Base-by-base conservation (phyloP, 92 coral and sea anemone genomes). In the Hydrozoanthus gracilis region DNA sequence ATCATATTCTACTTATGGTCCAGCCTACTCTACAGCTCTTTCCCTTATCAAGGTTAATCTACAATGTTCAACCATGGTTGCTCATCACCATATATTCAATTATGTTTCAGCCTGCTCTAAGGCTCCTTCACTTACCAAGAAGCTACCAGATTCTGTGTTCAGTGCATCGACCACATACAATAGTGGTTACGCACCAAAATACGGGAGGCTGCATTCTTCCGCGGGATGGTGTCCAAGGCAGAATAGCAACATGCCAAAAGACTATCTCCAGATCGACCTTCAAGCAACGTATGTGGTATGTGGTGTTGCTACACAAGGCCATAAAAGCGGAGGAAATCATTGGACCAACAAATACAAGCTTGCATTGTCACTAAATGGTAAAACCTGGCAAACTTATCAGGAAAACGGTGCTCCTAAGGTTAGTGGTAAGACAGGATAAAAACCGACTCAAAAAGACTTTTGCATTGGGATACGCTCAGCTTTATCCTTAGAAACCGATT, bases 221-320 rank as follows among this genome's bases (percentile, higher is more conserved):
- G 0, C 4, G 3, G 52, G 82, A 10, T 71, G 87, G 90, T 88
- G 90, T 69, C 52, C 71, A 13, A 51, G 2, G 0, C 5, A 0
- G 3, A 39, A 1, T 4, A 2, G 39, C 39, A 64, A n/a, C 8
- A 0, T 50, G 73, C 55, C 70, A 3, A 58, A 60, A 17, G 61
- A 82, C 10, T 88, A 71, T 35, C 80, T 88, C 5, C 71, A 88
- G 71, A 50, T 88, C 35, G 87, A 87, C 77, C 45, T 87, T 27
- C 68, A 84, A 20, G 71, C n/a, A 8, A 10, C 18, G 13, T 46
- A 70, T 18, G 15, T 45, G 5, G 50, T 88, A 3, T 73, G 87
- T 60, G 62, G 69, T 0, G 49, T 88, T 11, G 82, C 87, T 4
- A 70, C 90, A 18, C 82, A 80, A 46, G 90, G 90, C 51, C 74